phyloP scores from a whole-genome alignment of 2,113 vertebrate genomes.

The Bufo gargarizans region DNA sequence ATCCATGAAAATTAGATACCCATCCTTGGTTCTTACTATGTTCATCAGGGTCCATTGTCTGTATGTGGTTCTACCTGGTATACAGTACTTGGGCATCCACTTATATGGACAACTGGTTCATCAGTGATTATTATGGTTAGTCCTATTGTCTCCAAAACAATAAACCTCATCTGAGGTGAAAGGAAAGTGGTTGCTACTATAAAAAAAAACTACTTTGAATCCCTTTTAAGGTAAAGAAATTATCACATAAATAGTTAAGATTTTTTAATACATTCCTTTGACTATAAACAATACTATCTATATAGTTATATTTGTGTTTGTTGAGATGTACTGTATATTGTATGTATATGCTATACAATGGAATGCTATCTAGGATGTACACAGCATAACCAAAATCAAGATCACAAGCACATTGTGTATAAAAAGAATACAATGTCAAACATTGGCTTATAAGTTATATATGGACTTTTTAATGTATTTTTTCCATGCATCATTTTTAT shows the following conservation, averaged over 20 bases:
- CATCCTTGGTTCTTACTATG: too few relatives aligned
- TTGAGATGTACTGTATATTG: constrained; percentile 33
- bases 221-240: not conserved
- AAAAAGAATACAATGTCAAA: not conserved
- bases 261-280: not conserved
- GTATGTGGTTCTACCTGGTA: too few relatives aligned
- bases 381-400: constrained; percentile 12
- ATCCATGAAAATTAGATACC: not conserved
- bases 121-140: not conserved
- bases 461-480: constrained; percentile 67
- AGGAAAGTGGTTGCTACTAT: not conserved
- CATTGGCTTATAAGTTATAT: not conserved
- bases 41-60: too few relatives aligned
- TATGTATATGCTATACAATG: constrained; percentile 10
- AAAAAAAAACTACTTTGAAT: too few relatives aligned
- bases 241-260: not conserved
- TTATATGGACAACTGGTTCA: not conserved
- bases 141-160: not conserved
- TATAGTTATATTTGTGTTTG: not conserved
- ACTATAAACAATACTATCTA: not conserved
- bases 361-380: not conserved
- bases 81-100: too few relatives aligned
- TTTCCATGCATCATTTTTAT: constrained; percentile 72
- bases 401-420: constrained; percentile 20
- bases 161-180: not conserved